Conservation (phyloP, 1,140 invertebrate species). For the Berghia stephanieae region DNA sequence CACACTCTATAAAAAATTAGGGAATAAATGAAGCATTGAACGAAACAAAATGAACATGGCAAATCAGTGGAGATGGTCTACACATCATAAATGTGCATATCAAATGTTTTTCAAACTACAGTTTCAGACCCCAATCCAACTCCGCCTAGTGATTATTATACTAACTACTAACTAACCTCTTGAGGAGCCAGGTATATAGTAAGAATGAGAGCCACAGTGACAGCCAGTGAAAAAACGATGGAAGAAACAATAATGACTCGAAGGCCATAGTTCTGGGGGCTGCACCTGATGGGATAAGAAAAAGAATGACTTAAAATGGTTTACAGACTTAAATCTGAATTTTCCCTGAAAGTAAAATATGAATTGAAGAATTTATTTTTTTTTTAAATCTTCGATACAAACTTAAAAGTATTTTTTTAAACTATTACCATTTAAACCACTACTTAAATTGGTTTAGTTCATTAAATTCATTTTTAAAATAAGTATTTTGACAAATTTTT, state of each 20-base stretch:
- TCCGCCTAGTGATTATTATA: too few species aligned
- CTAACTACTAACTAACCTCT: slow-evolving; percentile 61
- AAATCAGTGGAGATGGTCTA: too few species aligned
- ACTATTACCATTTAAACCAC: too few species aligned
- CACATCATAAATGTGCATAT: too few species aligned
- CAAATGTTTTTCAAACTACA: too few species aligned
- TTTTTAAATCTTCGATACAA: not conserved
- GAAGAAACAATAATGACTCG: slow-evolving; percentile 70
- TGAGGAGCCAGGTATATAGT: slow-evolving; percentile 61
- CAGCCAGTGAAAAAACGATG: slow-evolving; percentile 71
- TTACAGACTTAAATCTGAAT: not conserved
- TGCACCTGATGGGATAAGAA: slow-evolving; percentile 44
- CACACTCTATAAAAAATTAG: too few species aligned
- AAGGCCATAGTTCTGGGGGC: slow-evolving; percentile 67
- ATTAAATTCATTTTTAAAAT: too few species aligned
- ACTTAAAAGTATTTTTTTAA: not conserved
- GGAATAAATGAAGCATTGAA: too few species aligned
- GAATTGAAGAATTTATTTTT: not conserved
- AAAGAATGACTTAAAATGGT: not conserved
- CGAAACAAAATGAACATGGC: too few species aligned
- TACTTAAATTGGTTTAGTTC: too few species aligned
- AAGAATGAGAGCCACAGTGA: slow-evolving; percentile 70
- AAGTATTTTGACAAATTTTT: too few species aligned
- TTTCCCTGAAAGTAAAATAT: not conserved
- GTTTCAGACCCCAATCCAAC: too few species aligned